Evolutionary conservation across 2,797 vertebrate species (phyloP).

Genomic region (Sebastiscus tertius): DNA sequence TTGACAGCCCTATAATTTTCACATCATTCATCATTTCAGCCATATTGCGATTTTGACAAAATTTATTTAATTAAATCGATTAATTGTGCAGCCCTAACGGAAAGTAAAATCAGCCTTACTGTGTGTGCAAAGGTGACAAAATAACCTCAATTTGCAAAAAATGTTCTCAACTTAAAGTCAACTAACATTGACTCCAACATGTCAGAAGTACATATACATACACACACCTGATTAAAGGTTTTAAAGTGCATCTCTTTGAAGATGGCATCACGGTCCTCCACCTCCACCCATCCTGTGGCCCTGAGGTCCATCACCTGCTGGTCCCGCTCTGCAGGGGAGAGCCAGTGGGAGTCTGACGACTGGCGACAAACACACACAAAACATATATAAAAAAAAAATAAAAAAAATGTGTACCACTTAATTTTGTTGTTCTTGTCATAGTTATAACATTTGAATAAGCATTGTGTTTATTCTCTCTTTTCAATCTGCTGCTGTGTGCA

Average conservation of each 20-base stretch:
- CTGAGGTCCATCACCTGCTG: slow-evolving; percentile 87
- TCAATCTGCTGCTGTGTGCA: not conserved
- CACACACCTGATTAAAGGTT: slow-evolving; percentile 92
- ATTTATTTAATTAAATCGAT: too few relatives aligned
- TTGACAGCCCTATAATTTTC: too few relatives aligned
- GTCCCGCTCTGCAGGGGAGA: slow-evolving; percentile 87
- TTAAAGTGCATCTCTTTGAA: slow-evolving; percentile 95
- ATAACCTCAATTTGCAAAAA: not conserved
- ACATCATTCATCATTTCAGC: too few relatives aligned
- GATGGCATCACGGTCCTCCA: slow-evolving; percentile 90
- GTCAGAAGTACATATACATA: not conserved
- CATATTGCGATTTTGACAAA: too few relatives aligned
- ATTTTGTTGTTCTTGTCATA: not conserved
- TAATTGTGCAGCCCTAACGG: too few relatives aligned
- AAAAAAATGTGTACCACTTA: not conserved
- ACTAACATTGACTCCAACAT: not conserved
- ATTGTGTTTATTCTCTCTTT: not conserved
- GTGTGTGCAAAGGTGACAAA: not conserved
- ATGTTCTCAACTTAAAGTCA: not conserved
- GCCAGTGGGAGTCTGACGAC: slow-evolving; percentile 87
- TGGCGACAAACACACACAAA: slow-evolving; percentile 55
- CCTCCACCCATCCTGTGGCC: slow-evolving; percentile 88
- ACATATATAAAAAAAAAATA: not conserved
- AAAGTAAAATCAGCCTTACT: too few relatives aligned
- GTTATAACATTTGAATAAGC: not conserved